A percentile compares a stretch with the other conserved stretches of the same genome.
phyloP scores from a whole-genome alignment of 2,888 invertebrate species.

The Andrena marginata region DNA sequence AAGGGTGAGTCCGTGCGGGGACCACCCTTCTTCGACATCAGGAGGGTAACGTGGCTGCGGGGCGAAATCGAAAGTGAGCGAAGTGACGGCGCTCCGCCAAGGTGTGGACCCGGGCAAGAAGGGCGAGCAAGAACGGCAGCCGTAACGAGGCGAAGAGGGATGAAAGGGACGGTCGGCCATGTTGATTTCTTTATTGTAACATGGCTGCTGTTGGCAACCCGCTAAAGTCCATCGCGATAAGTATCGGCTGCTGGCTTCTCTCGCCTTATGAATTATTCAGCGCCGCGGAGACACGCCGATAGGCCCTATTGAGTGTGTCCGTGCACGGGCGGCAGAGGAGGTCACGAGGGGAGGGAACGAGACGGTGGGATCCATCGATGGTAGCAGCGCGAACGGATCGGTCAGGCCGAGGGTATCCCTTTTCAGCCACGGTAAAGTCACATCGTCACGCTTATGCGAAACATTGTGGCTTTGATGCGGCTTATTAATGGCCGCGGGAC shows the following conservation, averaged over 20 bases:
- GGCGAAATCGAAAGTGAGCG: constrained; percentile 84
- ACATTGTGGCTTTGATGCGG: not conserved
- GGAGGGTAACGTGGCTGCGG: constrained; percentile 83
- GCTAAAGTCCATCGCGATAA: constrained; percentile 78
- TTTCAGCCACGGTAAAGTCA: constrained; percentile 27
- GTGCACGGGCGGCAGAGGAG: constrained; percentile 37
- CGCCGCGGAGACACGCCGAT: constrained; percentile 63
- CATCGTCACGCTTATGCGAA: constrained; percentile 33
- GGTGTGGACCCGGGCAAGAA: constrained; percentile 67
- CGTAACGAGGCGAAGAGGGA: constrained; percentile 61
- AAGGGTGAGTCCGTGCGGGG: constrained; percentile 58
- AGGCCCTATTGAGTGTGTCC: constrained; percentile 55
- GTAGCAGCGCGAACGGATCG: constrained; percentile 14
- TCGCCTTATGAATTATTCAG: constrained; percentile 78
- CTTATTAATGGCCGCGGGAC: not conserved
- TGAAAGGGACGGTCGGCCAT: constrained; percentile 80
- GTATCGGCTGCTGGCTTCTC: constrained; percentile 73
- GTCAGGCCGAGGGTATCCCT: constrained; percentile 16
- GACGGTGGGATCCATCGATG: constrained; percentile 26
- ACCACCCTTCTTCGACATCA: constrained; percentile 69
- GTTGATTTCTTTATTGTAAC: constrained; percentile 84
- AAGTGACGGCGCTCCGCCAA: constrained; percentile 61
- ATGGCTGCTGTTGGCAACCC: constrained; percentile 84
- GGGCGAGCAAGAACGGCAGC: constrained; percentile 49
- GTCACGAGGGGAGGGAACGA: constrained; percentile 24